Percentiles rank a stretch among this genome's conserved stretches.
Conservation (phyloP, 2,797 vertebrate genomes). For the Myioborus melanocephalus region DNA sequence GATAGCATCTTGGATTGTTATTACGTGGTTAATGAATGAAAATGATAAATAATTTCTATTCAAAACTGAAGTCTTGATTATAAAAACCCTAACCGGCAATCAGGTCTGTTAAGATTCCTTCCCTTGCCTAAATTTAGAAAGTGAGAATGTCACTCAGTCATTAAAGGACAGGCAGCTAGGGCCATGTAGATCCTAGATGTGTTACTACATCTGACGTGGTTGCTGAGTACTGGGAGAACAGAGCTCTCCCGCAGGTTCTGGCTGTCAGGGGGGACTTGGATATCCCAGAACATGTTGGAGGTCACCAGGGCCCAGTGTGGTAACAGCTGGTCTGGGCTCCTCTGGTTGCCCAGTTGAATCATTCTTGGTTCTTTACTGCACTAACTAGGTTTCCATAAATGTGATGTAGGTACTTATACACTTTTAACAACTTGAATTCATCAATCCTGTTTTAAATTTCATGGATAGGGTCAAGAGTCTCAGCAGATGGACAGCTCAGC, state of each 20-base stretch:
- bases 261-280: background rate
- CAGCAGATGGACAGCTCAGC: background rate
- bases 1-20: background rate
- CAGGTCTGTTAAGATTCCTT: background rate
- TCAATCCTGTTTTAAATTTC: background rate
- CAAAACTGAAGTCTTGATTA: background rate
- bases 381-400: background rate
- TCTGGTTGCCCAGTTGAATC: background rate
- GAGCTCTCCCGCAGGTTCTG: background rate
- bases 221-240: background rate
- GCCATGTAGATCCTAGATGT: background rate
- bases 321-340: background rate
- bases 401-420: background rate
- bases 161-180: background rate
- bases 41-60: background rate
- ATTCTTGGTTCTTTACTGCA: background rate
- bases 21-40: background rate
- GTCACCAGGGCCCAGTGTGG: background rate
- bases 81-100: background rate
- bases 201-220: accelerated
- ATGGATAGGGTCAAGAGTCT: background rate
- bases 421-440: background rate
- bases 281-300: background rate
- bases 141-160: background rate
- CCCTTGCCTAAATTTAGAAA: background rate